Percentiles rank a stretch among this genome's conserved stretches.
phyloP scores from a whole-genome alignment of 2,797 vertebrate genomes.

The Sebastiscus albofasciatus region DNA sequence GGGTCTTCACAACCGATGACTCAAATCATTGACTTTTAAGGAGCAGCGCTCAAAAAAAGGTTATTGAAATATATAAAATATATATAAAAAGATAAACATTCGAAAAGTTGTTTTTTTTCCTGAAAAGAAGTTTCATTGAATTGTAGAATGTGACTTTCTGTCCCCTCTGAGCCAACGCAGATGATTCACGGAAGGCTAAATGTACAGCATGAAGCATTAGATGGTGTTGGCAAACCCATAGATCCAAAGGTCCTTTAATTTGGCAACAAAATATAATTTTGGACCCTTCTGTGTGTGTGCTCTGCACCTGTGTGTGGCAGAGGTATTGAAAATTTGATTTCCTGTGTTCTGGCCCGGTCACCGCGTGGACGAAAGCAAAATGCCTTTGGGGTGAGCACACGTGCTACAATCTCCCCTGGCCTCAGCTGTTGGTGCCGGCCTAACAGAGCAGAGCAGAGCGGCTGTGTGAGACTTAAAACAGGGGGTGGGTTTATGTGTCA shows the following conservation, averaged over 20 bases:
- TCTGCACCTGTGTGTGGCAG: conserved; percentile 15
- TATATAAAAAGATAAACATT: not conserved
- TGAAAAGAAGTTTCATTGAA: not conserved
- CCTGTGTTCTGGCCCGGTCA: conserved; percentile 36
- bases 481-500: conserved; percentile 38
- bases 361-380: conserved; percentile 62
- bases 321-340: conserved; percentile 49
- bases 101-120: not conserved
- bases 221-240: not conserved
- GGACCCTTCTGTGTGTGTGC: not conserved
- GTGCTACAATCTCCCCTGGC: conserved; percentile 57
- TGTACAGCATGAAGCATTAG: not conserved
- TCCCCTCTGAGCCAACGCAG: not conserved
- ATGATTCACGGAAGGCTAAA: not conserved
- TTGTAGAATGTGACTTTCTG: not conserved
- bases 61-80: not conserved
- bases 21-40: not conserved
- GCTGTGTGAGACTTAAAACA: conserved; percentile 37
- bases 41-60: not conserved
- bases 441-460: conserved; percentile 32
- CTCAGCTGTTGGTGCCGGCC: conserved; percentile 76
- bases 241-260: not conserved
- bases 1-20: not conserved
- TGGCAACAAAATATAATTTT: not conserved
- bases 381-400: conserved; percentile 78